Percentiles rank a stretch among this genome's conserved stretches.
Conservation (phyloP, 2,888 invertebrate genomes). For the Campopleginae sp. region DNA sequence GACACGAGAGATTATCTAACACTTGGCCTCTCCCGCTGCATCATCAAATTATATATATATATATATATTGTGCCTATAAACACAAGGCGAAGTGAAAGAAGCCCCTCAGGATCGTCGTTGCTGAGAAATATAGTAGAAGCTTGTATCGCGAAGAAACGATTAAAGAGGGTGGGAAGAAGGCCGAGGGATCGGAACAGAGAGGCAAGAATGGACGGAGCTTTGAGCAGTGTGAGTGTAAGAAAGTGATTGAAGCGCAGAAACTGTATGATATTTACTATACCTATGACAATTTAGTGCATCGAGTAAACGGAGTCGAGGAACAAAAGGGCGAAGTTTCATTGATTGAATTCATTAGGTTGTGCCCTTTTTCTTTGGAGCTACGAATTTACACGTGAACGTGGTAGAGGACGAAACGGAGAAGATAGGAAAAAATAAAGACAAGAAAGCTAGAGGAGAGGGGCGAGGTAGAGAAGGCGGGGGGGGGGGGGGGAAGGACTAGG, state of each 20-base stretch:
- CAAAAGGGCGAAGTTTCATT: neutral
- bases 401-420: constrained; percentile 7
- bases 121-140: constrained; percentile 28
- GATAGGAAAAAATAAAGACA: constrained; percentile 39
- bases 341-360: neutral
- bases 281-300: constrained; percentile 14
- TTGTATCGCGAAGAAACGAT: constrained; percentile 42
- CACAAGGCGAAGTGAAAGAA: constrained; percentile 24
- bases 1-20: constrained; percentile 80
- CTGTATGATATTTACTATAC: constrained; percentile 18
- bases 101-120: constrained; percentile 41
- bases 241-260: constrained; percentile 28
- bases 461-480: constrained; percentile 43
- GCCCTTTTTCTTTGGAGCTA: neutral
- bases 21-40: constrained; percentile 62
- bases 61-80: constrained; percentile 12
- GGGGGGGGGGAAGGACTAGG: constrained; percentile 51
- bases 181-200: constrained; percentile 62
- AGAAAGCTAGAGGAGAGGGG: constrained; percentile 63
- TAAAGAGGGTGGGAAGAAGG: constrained; percentile 43
- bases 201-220: constrained; percentile 43
- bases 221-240: constrained; percentile 15
- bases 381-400: neutral
- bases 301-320: neutral
- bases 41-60: constrained; percentile 59